A percentile compares a stretch with the other conserved stretches of the same genome.
These are phyloP conservation scores for Cheilosia urbana DNA, from an alignment of 2,888 invertebrate genomes.

Conservation along the genomic window DNA sequence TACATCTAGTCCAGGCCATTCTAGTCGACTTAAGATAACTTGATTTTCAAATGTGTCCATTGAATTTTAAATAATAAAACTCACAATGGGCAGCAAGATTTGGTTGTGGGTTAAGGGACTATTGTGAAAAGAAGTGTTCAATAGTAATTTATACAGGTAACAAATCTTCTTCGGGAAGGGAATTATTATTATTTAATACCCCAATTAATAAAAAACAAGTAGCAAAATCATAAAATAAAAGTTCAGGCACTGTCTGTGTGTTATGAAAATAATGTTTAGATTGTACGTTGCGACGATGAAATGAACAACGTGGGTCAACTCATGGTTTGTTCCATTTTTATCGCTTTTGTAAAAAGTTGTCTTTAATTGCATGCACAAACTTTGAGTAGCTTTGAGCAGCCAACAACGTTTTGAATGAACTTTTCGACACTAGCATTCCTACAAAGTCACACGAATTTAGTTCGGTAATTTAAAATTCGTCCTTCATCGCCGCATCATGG, in stretches of 20 bases:
- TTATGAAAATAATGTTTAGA: neutral
- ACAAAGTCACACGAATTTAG: neutral
- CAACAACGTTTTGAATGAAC: neutral
- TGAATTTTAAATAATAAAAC: too few relatives aligned
- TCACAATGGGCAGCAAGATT: too few relatives aligned
- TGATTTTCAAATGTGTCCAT: too few relatives aligned
- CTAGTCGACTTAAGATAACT: too few relatives aligned
- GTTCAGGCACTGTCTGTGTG: neutral
- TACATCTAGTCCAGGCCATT: too few relatives aligned
- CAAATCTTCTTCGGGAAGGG: too few relatives aligned
- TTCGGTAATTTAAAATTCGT: constrained; percentile 17
- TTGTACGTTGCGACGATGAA: constrained; percentile 4
- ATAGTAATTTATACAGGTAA: too few relatives aligned
- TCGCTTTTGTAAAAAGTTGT: constrained; percentile 1
- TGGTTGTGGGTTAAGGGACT: too few relatives aligned
- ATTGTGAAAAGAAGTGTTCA: too few relatives aligned
- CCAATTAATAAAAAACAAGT: neutral
- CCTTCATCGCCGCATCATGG: neutral
- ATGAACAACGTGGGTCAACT: constrained; percentile 10
- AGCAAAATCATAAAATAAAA: neutral
- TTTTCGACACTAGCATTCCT: neutral
- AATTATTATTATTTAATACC: neutral
- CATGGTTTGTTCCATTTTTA: constrained; percentile 15
- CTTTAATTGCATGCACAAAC: constrained; percentile 6
- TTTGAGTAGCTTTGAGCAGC: neutral